phyloP scores from a whole-genome alignment of 53 echinoderm and acorn worm species.

The Paelopatides confundens region DNA sequence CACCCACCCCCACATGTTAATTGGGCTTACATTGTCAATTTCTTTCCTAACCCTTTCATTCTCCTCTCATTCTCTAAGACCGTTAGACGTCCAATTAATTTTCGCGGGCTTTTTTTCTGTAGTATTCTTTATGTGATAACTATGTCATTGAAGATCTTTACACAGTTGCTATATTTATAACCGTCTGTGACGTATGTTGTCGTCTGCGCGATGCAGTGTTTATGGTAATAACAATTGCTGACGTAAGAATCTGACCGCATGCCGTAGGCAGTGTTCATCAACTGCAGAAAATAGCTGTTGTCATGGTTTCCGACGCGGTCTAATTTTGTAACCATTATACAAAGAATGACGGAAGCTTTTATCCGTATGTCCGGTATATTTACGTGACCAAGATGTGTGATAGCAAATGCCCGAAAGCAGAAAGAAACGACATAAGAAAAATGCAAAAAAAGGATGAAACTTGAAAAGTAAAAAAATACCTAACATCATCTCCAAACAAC shows the following conservation, averaged over 20 bases:
- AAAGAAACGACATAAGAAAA: background rate
- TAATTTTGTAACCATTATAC: constrained; percentile 1
- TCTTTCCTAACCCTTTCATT: background rate
- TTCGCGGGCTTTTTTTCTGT: constrained; percentile 19
- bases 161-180: constrained; percentile 22
- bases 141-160: constrained; percentile 13
- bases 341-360: background rate
- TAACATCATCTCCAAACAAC: no score
- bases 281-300: constrained; percentile 13
- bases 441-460: background rate
- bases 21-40: background rate
- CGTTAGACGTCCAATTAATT: constrained; percentile 21
- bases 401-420: background rate
- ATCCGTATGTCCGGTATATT: background rate
- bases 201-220: constrained; percentile 34
- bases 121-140: background rate
- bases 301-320: constrained; percentile 30
- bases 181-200: constrained; percentile 33
- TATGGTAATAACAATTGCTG: constrained; percentile 30
- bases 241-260: constrained; percentile 38
- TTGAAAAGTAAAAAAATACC: background rate
- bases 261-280: constrained; percentile 38
- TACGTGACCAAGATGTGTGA: background rate
- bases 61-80: background rate
- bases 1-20: no score